A percentile compares a stretch with the other conserved stretches of the same genome.
phyloP scores from a whole-genome alignment of 2,113 vertebrate genomes.

The Melanocharis versteri region DNA sequence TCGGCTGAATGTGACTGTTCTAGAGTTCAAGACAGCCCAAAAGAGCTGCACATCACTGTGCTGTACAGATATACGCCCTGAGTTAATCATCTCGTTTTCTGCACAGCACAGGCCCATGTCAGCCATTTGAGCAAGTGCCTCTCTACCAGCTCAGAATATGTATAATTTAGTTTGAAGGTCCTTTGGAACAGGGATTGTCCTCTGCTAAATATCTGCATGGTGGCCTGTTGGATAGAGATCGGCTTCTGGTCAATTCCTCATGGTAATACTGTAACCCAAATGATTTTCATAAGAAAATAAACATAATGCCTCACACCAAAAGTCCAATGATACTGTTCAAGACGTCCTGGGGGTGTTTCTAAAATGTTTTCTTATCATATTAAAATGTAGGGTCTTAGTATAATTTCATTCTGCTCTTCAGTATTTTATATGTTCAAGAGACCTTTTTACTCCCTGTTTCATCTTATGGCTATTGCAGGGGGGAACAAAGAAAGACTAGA shows the following conservation, averaged over 20 bases:
- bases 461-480: neutral
- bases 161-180: neutral
- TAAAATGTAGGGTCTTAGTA: neutral
- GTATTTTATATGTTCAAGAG: neutral
- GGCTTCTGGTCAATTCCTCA: neutral
- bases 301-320: neutral
- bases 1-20: neutral
- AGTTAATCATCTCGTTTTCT: neutral
- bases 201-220: neutral
- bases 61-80: neutral
- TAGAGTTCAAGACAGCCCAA: neutral
- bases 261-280: neutral
- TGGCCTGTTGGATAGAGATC: neutral
- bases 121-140: neutral
- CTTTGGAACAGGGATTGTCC: neutral
- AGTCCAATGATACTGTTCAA: neutral
- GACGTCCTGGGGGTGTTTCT: neutral
- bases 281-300: constrained; percentile 4
- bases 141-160: neutral
- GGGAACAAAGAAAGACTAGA: neutral
- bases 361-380: neutral
- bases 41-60: neutral
- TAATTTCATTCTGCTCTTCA: neutral
- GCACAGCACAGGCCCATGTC: neutral
- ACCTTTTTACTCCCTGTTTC: neutral